A percentile compares a stretch with the other conserved stretches of the same genome.
Evolutionary conservation across 2,113 vertebrate genomes (phyloP).

Genomic region (Pomatorhinus ruficollis): DNA sequence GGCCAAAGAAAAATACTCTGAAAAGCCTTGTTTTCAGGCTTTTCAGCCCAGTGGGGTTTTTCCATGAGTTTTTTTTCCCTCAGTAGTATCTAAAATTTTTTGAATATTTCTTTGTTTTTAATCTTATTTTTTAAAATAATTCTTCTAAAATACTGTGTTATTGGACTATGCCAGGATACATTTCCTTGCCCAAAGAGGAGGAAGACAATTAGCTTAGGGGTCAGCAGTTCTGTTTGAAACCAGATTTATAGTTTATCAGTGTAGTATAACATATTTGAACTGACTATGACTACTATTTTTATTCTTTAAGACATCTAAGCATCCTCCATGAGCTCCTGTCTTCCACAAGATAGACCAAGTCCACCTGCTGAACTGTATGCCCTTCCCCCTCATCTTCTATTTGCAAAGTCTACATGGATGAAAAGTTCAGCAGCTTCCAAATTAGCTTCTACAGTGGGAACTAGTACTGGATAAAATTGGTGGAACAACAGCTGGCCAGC

Average conservation of each 20-base stretch:
- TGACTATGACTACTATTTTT: background rate
- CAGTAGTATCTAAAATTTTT: background rate
- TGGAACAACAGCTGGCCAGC: background rate
- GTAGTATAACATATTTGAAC: background rate
- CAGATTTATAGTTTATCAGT: background rate
- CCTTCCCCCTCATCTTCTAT: background rate
- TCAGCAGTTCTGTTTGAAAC: background rate
- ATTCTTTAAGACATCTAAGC: background rate
- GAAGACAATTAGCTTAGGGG: background rate
- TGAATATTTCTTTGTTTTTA: background rate
- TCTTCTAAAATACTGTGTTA: background rate
- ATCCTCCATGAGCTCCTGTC: background rate
- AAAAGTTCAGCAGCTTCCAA: background rate
- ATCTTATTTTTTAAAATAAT: background rate
- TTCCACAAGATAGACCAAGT: background rate
- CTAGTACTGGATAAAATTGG: background rate
- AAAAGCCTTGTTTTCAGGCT: background rate
- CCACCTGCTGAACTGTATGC: background rate
- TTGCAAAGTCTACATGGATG: background rate
- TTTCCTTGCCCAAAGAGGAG: background rate
- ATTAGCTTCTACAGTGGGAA: background rate
- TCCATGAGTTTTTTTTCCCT: rapidly evolving
- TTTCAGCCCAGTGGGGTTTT: background rate
- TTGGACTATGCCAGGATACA: background rate
- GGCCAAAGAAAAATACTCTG: background rate